These are phyloP conservation scores for Desmodus rotundus DNA, from an alignment of 2,113 vertebrate genomes.

Conservation along the genomic window DNA sequence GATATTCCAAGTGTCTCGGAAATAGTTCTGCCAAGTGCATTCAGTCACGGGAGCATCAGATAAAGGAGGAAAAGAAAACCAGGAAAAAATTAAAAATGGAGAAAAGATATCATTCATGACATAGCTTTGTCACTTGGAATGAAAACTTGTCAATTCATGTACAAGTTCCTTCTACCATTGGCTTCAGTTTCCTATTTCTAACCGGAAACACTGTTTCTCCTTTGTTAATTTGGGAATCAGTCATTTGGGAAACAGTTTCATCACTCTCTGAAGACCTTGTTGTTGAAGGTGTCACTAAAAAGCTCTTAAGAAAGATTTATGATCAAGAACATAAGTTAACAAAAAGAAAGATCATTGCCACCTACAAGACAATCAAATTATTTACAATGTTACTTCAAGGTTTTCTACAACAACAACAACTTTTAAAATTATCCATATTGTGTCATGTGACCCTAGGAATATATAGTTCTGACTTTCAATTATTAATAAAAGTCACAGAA, in stretches of 20 bases:
- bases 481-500: background rate
- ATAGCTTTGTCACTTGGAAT: constrained; percentile 39
- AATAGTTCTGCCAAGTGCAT: constrained; percentile 90
- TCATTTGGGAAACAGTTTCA: constrained; percentile 21
- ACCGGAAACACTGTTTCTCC: background rate
- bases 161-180: constrained; percentile 40
- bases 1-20: constrained; percentile 98
- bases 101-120: background rate
- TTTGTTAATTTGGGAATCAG: background rate
- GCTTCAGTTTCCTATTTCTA: constrained; percentile 41
- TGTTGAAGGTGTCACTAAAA: constrained; percentile 41
- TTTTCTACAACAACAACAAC: background rate
- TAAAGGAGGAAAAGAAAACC: background rate
- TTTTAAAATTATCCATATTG: background rate
- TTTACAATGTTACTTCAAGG: background rate
- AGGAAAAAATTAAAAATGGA: background rate
- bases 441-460: background rate
- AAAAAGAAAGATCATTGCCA: background rate
- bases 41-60: background rate
- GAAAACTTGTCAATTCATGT: constrained; percentile 35
- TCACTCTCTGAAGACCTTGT: constrained; percentile 2
- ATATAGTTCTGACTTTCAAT: background rate
- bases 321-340: background rate
- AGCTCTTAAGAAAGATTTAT: background rate
- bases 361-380: background rate